A percentile compares a stretch with the other conserved stretches of the same genome.
Evolutionary conservation across 1,140 invertebrate species (phyloP).

Genomic region (Drosophila grimshawi): DNA sequence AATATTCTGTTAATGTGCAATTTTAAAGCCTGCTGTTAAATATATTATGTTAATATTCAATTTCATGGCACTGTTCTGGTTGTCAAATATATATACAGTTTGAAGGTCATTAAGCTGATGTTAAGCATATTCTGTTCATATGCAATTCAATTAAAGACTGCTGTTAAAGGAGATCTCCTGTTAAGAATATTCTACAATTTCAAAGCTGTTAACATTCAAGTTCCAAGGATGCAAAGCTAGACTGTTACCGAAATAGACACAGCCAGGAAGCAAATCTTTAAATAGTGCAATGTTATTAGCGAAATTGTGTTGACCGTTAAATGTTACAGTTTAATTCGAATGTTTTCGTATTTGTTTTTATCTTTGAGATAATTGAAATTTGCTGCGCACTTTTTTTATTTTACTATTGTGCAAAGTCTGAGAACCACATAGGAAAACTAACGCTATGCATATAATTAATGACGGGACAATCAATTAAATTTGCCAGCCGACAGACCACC

Average conservation of each 20-base stretch:
- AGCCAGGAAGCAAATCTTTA: background rate
- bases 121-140: too few relatives aligned
- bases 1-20: too few relatives aligned
- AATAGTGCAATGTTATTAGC: background rate
- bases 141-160: too few relatives aligned
- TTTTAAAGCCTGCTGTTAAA: too few relatives aligned
- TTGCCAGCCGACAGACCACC: slow-evolving; percentile 17
- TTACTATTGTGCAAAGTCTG: slow-evolving; percentile 27
- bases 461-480: slow-evolving; percentile 70
- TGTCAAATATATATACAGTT: too few relatives aligned
- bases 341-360: slow-evolving; percentile 43
- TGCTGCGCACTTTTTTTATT: slow-evolving; percentile 47
- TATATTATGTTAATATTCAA: too few relatives aligned
- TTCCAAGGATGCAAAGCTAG: background rate
- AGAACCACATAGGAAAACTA: slow-evolving; percentile 48
- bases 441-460: slow-evolving; percentile 64
- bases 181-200: too few relatives aligned
- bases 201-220: too few relatives aligned
- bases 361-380: slow-evolving; percentile 44
- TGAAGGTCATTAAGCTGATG: too few relatives aligned
- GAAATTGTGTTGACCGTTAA: background rate
- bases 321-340: slow-evolving; percentile 50
- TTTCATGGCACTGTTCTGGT: too few relatives aligned
- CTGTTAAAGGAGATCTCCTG: too few relatives aligned
- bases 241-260: background rate